Evolutionary conservation across 2,888 invertebrate genomes (phyloP), one percentile per base, ranked within the genome.

Genomic region (Synanthedon myopaeformis): DNA sequence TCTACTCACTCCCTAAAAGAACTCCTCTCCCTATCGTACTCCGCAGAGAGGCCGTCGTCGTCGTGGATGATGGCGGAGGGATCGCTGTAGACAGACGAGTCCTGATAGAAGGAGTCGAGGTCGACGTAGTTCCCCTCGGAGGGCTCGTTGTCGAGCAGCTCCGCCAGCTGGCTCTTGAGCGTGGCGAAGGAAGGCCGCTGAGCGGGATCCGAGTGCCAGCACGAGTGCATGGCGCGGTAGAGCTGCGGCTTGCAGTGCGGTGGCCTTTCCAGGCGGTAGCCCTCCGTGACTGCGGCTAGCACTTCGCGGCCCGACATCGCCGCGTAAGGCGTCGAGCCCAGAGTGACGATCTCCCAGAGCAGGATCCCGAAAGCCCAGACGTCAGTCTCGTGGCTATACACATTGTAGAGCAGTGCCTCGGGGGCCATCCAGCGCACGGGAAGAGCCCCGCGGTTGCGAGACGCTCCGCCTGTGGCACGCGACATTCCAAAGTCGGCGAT

Each of bases 401-500:
- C 89, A 56, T 93, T 92, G 72, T 93, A 94, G 52, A 93, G 89
- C 58, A 95, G 78, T 0, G 94, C 92, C 75, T 95, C 95, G 0
- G 95, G 95, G 3, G 95, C 94, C 95, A 95, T 95, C 95, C 95
- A 95, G 23, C 93, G 86, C 52, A 93, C 92, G 0, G 92, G 92
- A 63, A 93, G 71, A 14, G 92, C 92, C 13, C 90, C 90, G 3
- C 90, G 81, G 1, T 79, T 71, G 59, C 76, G 77, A 62, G 74
- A 85, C 0, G 76, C 70, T 0, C 72, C 76, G 13, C 82, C 84
- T 0, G 81, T 90, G 61, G 90, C 91, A 54, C 95, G 89, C 11
- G 95, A 95, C 91, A 95, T 93, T 55, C 95, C 95, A 76, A 95
- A 96, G 85, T 95, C 95, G 2, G 95, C 94, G 59, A 96, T 94